Conservation (phyloP, 2,888 invertebrate species). For the Nomada hirtipes region DNA sequence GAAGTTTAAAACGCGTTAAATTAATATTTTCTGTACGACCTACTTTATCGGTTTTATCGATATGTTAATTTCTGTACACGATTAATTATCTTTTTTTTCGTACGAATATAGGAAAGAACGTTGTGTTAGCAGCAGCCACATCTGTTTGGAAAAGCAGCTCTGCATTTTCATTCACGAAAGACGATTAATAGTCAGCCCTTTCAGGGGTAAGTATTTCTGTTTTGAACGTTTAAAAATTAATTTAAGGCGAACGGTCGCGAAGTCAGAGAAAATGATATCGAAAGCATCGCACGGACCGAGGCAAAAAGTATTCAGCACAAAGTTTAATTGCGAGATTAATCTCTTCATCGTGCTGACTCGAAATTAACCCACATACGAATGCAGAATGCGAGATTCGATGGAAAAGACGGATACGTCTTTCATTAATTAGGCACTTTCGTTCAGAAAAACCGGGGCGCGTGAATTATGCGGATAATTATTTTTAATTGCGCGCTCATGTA, state of each 20-base stretch:
- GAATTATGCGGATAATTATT: constrained; percentile 49
- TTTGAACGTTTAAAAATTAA: not conserved
- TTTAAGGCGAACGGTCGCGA: not conserved
- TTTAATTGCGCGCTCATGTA: constrained; percentile 41
- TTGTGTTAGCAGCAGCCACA: too few species aligned
- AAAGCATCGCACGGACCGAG: not conserved
- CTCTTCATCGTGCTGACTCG: constrained; percentile 11
- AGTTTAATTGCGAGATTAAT: constrained; percentile 22
- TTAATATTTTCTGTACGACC: too few species aligned
- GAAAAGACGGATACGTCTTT: constrained; percentile 45
- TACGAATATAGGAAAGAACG: too few species aligned
- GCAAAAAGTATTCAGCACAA: not conserved
- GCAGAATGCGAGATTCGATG: not conserved
- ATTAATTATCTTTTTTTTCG: not conserved
- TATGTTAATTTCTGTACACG: too few species aligned
- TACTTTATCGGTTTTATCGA: too few species aligned
- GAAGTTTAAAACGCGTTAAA: too few species aligned
- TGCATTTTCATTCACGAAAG: too few species aligned
- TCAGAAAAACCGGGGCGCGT: constrained; percentile 46
- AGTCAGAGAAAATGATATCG: not conserved
- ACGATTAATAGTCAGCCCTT: too few species aligned
- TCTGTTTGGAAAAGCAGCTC: too few species aligned
- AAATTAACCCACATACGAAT: constrained; percentile 50
- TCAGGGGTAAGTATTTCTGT: too few species aligned
- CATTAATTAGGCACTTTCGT: constrained; percentile 62